These are phyloP conservation scores for Labeo calbasu DNA, from an alignment of 2,797 vertebrate species.

Conservation along the genomic window DNA sequence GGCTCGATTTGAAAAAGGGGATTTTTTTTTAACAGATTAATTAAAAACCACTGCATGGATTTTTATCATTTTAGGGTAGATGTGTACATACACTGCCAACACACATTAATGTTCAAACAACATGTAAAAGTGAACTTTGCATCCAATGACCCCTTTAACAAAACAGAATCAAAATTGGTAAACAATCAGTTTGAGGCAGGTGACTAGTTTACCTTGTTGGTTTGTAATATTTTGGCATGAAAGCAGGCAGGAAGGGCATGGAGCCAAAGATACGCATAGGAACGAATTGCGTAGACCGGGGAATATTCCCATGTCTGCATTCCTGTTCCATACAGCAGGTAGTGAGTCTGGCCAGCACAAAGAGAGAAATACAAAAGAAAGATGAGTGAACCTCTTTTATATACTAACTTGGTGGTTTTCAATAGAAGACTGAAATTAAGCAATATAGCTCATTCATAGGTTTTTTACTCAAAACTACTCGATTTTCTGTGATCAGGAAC, in stretches of 20 bases:
- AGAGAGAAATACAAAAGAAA: neutral
- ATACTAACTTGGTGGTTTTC: neutral
- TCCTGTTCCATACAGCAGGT: constrained; percentile 93
- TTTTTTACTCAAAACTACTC: neutral
- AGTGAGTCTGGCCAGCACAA: constrained; percentile 85
- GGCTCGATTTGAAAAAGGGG: too few species aligned
- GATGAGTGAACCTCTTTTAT: neutral
- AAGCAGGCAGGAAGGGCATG: constrained; percentile 94
- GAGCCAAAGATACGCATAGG: constrained; percentile 95
- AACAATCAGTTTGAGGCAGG: constrained; percentile 11
- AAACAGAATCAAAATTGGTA: neutral
- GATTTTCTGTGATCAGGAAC: neutral
- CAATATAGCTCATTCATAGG: neutral
- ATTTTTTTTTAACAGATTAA: too few species aligned
- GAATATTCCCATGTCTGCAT: constrained; percentile 99
- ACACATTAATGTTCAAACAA: too few species aligned
- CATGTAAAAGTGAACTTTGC: too few species aligned
- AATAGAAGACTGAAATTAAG: neutral
- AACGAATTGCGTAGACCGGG: constrained; percentile 92
- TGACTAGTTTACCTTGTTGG: constrained; percentile 87
- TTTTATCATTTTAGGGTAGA: too few species aligned
- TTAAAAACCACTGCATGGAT: too few species aligned
- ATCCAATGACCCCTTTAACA: neutral
- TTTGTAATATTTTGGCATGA: constrained; percentile 92
- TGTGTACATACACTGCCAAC: too few species aligned